Evolutionary conservation across 2,888 invertebrate genomes (phyloP), one percentile per base, ranked within the genome.

Genomic region (Empis livida): DNA sequence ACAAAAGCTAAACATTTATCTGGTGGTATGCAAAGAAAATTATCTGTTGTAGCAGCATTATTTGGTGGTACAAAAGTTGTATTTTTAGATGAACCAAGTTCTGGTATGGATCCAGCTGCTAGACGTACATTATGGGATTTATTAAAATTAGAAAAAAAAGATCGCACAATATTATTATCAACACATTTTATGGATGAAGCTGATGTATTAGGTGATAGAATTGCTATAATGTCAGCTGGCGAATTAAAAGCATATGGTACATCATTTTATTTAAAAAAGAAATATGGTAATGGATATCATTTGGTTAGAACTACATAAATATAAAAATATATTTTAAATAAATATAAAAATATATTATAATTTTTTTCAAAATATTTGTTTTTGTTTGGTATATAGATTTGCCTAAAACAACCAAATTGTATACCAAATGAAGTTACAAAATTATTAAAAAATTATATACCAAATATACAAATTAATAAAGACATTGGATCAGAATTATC

Each of bases 111-210:
- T 64, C 84, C 86, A 0, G 77, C 82, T 17, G 81, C 87, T 1
- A 71, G 88, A 44, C 71, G 85, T 45, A 79, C 80, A 6, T 73
- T 90, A 1, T 90, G 90, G 88, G 81, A 84, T 53, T 70, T 91
- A 14, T 67, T 92, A 49, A 79, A 82, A 62, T 71, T 71, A 55
- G 78, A 84, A 55, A 82, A 85, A 58, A 71, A 71, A 55, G 81
- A 79, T 39, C 75, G 88, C 13, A 83, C 88, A 1, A 80, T 91
- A 63, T 73, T 91, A 41, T 68, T 90, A 45, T 84, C 88, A 0
- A 85, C 86, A 0, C 85, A 90, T 64, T 87, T 85, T 61, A 87
- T 89, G 82, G 85, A 87, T 57, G 87, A 90, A 65, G 89, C 90
- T 1, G 90, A 89, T 62, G 71, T 82, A 44, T 71, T 90, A 3